These are phyloP conservation scores for Rhynchophorus ferrugineus DNA, from an alignment of 1,140 invertebrate species.

Conservation along the genomic window DNA sequence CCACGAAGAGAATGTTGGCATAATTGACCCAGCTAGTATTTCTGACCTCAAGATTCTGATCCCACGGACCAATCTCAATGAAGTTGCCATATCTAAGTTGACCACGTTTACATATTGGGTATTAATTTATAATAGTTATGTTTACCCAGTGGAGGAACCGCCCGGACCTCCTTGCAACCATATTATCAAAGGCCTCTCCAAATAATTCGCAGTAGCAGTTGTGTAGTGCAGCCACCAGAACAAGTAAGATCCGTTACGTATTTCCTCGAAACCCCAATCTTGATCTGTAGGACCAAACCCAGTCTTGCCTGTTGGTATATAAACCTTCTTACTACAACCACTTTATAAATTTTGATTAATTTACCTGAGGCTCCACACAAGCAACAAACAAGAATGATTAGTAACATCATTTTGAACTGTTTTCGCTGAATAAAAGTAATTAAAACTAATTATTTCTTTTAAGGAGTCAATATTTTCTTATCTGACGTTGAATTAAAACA, in stretches of 20 bases:
- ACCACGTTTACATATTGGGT: too few relatives aligned
- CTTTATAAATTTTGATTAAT: too few relatives aligned
- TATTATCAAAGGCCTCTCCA: conserved; percentile 60
- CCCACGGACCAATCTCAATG: conserved; percentile 64
- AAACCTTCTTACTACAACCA: too few relatives aligned
- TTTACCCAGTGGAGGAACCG: background rate
- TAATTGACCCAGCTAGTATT: conserved; percentile 64
- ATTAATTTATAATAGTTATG: background rate
- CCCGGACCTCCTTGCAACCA: conserved; percentile 52
- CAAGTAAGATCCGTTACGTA: conserved; percentile 64
- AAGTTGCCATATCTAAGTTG: conserved; percentile 71
- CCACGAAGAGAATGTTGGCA: conserved; percentile 77
- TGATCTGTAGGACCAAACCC: conserved; percentile 52
- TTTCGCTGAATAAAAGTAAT: too few relatives aligned
- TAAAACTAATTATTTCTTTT: too few relatives aligned
- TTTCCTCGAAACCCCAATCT: conserved; percentile 59
- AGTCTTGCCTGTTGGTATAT: too few relatives aligned
- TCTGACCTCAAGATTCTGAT: conserved; percentile 55
- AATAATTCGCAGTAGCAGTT: conserved; percentile 48
- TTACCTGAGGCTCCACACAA: too few relatives aligned
- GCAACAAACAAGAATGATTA: too few relatives aligned
- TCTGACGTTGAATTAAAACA: too few relatives aligned
- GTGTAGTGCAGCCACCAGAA: conserved; percentile 79
- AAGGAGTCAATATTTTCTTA: too few relatives aligned
- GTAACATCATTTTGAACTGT: too few relatives aligned